Base-by-base conservation (phyloP, 2,113 vertebrate species). In the Petrocephalus zakoni region DNA sequence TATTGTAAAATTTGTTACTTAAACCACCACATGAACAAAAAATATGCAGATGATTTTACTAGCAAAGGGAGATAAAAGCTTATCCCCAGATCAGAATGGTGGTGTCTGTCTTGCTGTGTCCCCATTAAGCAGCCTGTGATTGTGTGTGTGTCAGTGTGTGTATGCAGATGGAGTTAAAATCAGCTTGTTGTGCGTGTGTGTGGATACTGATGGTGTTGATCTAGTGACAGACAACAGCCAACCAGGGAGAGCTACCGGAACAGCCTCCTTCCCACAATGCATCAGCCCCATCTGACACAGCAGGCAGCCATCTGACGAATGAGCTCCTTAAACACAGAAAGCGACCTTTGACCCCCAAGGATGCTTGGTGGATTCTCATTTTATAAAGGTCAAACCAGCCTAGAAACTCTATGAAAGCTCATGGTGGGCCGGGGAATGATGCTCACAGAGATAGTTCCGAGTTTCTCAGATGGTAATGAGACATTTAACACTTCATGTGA, bases 401-500 rank as follows among this genome's bases (percentile, higher is more conserved):
- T 34, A 42, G 72, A 19, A 78, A 42, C 72, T 78, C 72, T 1
- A 2, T 17, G 72, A 78, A 37, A 78, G 72, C 34, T 42, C 72
- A 78, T 8, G 15, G 4, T 42, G 34, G 34, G 72, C 15, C 34
- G 7, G 68, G 29, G 29, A 75, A 37, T 37, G 61, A 10, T n/a
- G 3, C 61, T 64, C 10, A 3, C 61, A 64, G 58, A 25, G 22
- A 64, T 7, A 29, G 9, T n/a, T 64, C 61, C 8, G 3, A 64
- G 68, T 17, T 34, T 13, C 25, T 34, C 68, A 17, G 72, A 78
- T 78, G 34, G 15, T 78, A 78, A 78, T 78, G 72, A 78, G 72
- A 78, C 72, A 42, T 78, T 78, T 19, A 78, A 78, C 72, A 78
- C 72, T 78, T 78, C 72, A 7, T 78, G 37, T 78, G 72, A 78